Conservation (phyloP, 2,888 invertebrate genomes). For the Mimachlamys varia region DNA sequence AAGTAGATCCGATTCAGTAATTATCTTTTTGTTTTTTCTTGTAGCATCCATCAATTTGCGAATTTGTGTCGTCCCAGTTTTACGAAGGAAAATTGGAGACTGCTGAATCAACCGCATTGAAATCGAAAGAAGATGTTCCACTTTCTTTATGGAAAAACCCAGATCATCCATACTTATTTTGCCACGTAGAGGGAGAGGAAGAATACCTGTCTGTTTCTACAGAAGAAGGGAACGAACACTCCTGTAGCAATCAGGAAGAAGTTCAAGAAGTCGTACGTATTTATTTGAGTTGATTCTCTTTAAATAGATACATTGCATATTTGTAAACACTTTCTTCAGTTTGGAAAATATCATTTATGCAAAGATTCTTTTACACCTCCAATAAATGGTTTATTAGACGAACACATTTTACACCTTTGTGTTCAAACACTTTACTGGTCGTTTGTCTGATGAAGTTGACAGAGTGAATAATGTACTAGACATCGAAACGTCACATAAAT, state of each 20-base stretch:
- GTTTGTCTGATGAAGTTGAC: too few relatives aligned
- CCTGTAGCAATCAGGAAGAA: conserved; percentile 69
- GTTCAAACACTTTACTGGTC: too few relatives aligned
- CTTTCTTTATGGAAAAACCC: conserved; percentile 46
- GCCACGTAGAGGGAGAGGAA: conserved; percentile 71
- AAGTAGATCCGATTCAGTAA: too few relatives aligned
- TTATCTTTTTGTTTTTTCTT: too few relatives aligned
- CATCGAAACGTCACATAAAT: too few relatives aligned
- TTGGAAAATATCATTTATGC: too few relatives aligned
- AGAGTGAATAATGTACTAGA: too few relatives aligned
- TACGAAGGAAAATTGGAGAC: conserved; percentile 34
- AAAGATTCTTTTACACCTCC: too few relatives aligned
- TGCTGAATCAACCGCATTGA: neutral
- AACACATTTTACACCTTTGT: too few relatives aligned
- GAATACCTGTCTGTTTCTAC: conserved; percentile 66
- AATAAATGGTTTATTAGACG: too few relatives aligned
- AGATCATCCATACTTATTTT: conserved; percentile 62
- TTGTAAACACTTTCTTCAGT: too few relatives aligned
- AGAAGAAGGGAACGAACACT: conserved; percentile 72
- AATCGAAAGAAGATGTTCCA: conserved; percentile 13
- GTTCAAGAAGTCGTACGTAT: conserved; percentile 66
- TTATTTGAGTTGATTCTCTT: neutral
- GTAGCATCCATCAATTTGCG: conserved; percentile 40
- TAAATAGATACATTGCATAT: too few relatives aligned
- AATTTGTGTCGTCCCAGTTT: conserved; percentile 39